Base-by-base conservation (phyloP, 2,113 vertebrate species). In the Myotis lucifugus region DNA sequence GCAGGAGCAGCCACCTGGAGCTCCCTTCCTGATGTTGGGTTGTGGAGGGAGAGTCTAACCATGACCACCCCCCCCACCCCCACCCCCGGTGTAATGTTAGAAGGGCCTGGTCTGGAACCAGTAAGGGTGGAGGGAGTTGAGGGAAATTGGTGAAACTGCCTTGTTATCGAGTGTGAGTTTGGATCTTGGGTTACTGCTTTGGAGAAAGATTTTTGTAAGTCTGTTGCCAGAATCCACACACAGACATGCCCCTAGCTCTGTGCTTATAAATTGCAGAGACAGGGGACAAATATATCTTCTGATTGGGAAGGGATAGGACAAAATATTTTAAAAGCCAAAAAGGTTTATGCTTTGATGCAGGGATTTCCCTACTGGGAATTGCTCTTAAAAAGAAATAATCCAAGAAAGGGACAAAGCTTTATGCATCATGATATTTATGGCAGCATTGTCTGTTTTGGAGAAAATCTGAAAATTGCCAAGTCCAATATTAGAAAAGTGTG, bases 391-490 rank as follows among this genome's bases (percentile, higher is more conserved):
- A 93, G 77, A 94, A 91, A 88, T 74, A 88, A 93, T 84, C 54
- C 1, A 0, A 83, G 61, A 82, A 91, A 88, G 34, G 15, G 67
- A 82, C 37, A 85, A 77, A 85, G 67, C 32, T 85, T 93, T 93
- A 85, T 70, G 61, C 56, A 52, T 56, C 23, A 21, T 37, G 48
- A 23, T 88, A 56, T 89, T 93, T 40, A 6, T 6, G 70, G 48
- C 15, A 90, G 70, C 21, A 67, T 48, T 88, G 66, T 90, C 72
- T 74, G 8, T 92, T 91, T 76, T 74, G 34, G n/a, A 88, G 54
- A 83, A 85, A 93, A 93, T 74, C 73, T 94, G 78, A 94, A 92
- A 95, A 88, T 92, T 82, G 27, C 61, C 42, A 91, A 95, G 54
- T 86, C 32, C 8, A 52, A 32, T 52, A 46, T 91, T 81, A 93